Base-by-base conservation (phyloP, 2,888 invertebrate genomes). In the Rhogogaster chlorosoma region DNA sequence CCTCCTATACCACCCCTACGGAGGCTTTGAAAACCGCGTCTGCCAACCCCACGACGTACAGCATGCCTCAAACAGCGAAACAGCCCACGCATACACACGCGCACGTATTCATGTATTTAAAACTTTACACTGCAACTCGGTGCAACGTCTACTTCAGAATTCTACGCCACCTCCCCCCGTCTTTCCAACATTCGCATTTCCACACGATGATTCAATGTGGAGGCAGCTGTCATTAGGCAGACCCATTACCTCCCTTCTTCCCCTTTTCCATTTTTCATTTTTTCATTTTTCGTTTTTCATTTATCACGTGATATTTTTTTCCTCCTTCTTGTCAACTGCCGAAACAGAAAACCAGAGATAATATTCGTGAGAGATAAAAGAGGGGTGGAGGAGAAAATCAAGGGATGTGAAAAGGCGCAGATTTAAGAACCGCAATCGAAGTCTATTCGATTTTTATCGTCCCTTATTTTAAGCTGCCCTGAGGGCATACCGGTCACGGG, bases 1-100 rank as follows among this genome's bases (percentile, higher is more conserved):
- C 32, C 67, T 6, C 15, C 73, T 22, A 2, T 18, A 0, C 88
- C 88, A 88, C 89, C 89, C 89, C 90, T 90, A 89, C 89, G 22
- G 22, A 42, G 73, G 73, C 73, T 73, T 73, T 73, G 73, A 73
- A 73, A 73, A 42, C 38, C 38, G 10, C 89, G 87, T 36, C 70
- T 70, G 57, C 75, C 77, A 73, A 22, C 67, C 77, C 57, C 77
- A n/a, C 53, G 77, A 32, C 77, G n/a, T 61, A 22, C 36, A 42
- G 15, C 77, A 12, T 38, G 15, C 22, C 84, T 82, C 86, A 86
- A 87, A 78, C 85, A 84, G 82, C 84, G 61, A 45, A 85, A 75
- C 86, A 86, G 86, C 88, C 86, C 85, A 84, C 80, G 10, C 3
- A 7, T 1, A 12, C 6, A 67, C 86, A 87, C 85, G 83, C 83